A percentile compares a stretch with the other conserved stretches of the same genome.
Evolutionary conservation across 2,797 vertebrate genomes (phyloP).

Genomic region (Lepus townsendii): DNA sequence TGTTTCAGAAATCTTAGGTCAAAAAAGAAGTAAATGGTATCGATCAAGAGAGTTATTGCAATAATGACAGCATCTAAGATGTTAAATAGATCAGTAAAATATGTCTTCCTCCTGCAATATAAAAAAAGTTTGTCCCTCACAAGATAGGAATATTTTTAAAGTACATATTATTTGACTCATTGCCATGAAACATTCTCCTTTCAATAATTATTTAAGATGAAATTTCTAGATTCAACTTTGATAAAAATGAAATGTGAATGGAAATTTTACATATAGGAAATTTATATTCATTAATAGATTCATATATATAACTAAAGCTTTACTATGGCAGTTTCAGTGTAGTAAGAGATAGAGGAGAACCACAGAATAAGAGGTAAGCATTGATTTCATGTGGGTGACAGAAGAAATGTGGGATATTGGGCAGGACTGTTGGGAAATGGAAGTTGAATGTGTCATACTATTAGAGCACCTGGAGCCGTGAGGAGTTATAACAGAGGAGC

Average conservation of each 20-base stretch:
- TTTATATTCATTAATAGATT: not conserved
- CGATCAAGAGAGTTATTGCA: conserved; percentile 91
- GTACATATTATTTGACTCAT: not conserved
- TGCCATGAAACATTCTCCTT: not conserved
- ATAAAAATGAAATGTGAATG: not conserved
- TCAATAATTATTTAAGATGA: conserved; percentile 29
- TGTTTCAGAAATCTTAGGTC: conserved; percentile 88
- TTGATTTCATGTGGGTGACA: not conserved
- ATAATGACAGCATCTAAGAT: conserved; percentile 93
- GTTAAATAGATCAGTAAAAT: conserved; percentile 94
- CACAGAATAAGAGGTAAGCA: not conserved
- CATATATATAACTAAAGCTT: not conserved
- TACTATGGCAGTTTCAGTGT: not conserved
- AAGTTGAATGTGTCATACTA: not conserved
- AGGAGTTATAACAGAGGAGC: not conserved
- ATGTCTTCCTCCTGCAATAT: conserved; percentile 91
- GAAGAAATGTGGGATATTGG: not conserved
- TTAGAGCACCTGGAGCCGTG: not conserved
- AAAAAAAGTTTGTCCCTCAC: conserved; percentile 41
- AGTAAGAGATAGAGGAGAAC: not conserved
- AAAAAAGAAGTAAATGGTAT: conserved; percentile 91
- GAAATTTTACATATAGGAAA: not conserved
- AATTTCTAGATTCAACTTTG: not conserved
- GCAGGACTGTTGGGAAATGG: too few relatives aligned
- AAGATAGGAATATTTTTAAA: not conserved